Evolutionary conservation across 1,140 invertebrate species (phyloP).

Genomic region (Drosophila fuyamai): DNA sequence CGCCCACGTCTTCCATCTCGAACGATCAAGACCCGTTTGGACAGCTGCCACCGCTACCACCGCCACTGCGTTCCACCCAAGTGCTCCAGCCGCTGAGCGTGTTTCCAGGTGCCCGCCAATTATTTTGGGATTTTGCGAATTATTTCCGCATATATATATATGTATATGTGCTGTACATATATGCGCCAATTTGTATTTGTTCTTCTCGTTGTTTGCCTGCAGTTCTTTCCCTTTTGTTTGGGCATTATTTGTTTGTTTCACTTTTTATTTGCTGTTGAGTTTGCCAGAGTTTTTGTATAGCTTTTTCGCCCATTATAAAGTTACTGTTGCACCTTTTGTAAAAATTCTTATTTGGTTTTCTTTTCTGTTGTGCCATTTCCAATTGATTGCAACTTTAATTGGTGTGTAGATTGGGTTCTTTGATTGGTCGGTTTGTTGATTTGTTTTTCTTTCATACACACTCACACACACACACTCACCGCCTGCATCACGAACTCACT

Average conservation of each 20-base stretch:
- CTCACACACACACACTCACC: slow-evolving; percentile 15
- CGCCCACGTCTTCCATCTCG: slow-evolving; percentile 84
- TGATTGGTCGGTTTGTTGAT: slow-evolving; percentile 40
- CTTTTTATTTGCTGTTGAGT: slow-evolving; percentile 8
- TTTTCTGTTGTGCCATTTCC: slow-evolving; percentile 42
- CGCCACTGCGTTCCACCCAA: slow-evolving; percentile 85
- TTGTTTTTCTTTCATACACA: slow-evolving; percentile 28
- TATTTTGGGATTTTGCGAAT: slow-evolving; percentile 24
- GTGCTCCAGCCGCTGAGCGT: slow-evolving; percentile 84
- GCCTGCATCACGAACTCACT: slow-evolving; percentile 31
- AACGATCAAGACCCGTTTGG: slow-evolving; percentile 85
- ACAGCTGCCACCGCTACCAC: slow-evolving; percentile 84
- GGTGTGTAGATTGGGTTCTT: slow-evolving; percentile 57
- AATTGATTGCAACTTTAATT: slow-evolving; percentile 68
- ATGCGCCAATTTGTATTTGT: slow-evolving; percentile 43
- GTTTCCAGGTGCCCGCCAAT: slow-evolving; percentile 81
- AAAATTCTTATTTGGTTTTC: slow-evolving; percentile 31
- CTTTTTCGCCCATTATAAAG: slow-evolving; percentile 44
- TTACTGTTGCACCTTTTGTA: slow-evolving; percentile 37
- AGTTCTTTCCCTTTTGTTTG: slow-evolving; percentile 41
- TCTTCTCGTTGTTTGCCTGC: slow-evolving; percentile 40
- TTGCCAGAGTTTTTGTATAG: slow-evolving; percentile 38
- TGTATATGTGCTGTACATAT: slow-evolving; percentile 16
- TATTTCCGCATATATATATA: slow-evolving; percentile 26
- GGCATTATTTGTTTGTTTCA: slow-evolving; percentile 25